These are phyloP conservation scores for Perithous albicinctus DNA, from an alignment of 2,888 invertebrate species.

Conservation along the genomic window DNA sequence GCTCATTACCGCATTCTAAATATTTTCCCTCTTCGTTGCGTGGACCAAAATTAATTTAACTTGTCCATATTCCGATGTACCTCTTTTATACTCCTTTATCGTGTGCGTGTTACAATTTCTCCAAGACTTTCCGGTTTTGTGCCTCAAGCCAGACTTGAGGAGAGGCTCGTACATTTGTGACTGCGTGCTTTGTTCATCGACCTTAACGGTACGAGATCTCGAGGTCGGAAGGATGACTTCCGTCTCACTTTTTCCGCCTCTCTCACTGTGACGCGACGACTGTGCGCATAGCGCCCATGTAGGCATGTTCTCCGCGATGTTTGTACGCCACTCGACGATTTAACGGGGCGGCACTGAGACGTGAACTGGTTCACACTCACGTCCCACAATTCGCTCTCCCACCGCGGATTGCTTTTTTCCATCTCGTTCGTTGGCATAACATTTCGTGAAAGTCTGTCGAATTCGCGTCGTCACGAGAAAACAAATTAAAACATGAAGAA, in stretches of 20 bases:
- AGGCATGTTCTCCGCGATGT: constrained; percentile 33
- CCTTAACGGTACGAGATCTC: constrained; percentile 58
- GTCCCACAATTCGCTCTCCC: constrained; percentile 13
- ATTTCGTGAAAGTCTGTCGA: constrained; percentile 53
- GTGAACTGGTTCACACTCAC: constrained; percentile 56
- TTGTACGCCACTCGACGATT: constrained; percentile 36
- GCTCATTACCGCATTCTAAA: not conserved
- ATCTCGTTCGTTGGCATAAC: constrained; percentile 31
- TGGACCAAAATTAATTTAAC: constrained; percentile 5
- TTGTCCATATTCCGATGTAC: not conserved
- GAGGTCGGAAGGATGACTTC: constrained; percentile 53
- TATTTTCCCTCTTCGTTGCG: not conserved
- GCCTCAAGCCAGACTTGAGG: constrained; percentile 21
- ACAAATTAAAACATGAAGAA: not conserved
- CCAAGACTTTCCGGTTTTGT: constrained; percentile 27
- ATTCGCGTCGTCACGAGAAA: constrained; percentile 21
- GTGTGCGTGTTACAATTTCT: constrained; percentile 36
- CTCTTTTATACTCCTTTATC: not conserved
- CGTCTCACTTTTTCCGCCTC: constrained; percentile 35
- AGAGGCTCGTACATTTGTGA: not conserved
- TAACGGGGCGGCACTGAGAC: constrained; percentile 30
- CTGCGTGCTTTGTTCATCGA: constrained; percentile 32
- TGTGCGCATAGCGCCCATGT: not conserved
- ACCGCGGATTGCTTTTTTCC: constrained; percentile 40
- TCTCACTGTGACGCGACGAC: constrained; percentile 39